A percentile compares a stretch with the other conserved stretches of the same genome.
phyloP scores from a whole-genome alignment of 1,140 invertebrate genomes.

The Formica exsecta region DNA sequence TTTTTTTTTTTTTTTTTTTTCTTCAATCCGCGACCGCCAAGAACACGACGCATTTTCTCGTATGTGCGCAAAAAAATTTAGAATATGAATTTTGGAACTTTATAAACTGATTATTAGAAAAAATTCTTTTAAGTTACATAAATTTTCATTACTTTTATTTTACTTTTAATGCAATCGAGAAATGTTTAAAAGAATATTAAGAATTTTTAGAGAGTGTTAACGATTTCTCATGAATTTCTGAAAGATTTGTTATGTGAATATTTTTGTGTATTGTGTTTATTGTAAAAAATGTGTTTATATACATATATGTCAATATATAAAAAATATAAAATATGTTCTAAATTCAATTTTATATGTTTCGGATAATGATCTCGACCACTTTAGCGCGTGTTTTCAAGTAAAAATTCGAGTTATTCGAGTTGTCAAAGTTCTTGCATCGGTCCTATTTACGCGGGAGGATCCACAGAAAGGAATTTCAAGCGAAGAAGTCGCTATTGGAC shows the following conservation, averaged over 20 bases:
- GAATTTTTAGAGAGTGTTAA: too few relatives aligned
- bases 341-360: constrained; percentile 47
- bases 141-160: constrained; percentile 17
- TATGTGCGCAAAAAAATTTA: background rate
- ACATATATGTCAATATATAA: background rate
- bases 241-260: background rate
- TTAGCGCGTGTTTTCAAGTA: constrained; percentile 45
- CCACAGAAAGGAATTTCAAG: constrained; percentile 52
- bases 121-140: background rate
- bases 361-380: constrained; percentile 63
- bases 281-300: background rate
- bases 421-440: constrained; percentile 65
- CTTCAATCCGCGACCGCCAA: background rate
- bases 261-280: background rate
- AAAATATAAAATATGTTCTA: constrained; percentile 13
- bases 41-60: background rate
- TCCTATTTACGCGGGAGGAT: constrained; percentile 64
- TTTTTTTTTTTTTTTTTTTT: constrained; percentile 34
- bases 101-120: background rate
- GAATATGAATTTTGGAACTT: background rate
- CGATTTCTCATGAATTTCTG: background rate
- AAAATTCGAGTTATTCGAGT: constrained; percentile 56
- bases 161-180: background rate
- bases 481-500: constrained; percentile 61
- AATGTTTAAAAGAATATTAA: background rate